phyloP scores from a whole-genome alignment of 1,140 invertebrate species.

The Heliconius himera region DNA sequence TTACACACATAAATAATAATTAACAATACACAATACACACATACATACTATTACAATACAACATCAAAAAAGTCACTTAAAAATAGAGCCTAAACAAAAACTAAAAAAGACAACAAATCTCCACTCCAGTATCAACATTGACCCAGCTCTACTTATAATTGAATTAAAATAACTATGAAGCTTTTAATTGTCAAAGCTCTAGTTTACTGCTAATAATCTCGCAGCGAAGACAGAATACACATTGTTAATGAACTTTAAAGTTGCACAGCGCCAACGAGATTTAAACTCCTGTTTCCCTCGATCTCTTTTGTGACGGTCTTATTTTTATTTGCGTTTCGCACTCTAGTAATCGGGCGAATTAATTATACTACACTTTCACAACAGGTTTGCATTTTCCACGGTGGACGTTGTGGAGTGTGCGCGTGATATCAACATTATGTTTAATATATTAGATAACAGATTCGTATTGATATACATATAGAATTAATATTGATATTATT shows the following conservation, averaged over 20 bases:
- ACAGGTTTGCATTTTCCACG: conserved; percentile 27
- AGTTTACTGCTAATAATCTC: conserved; percentile 3
- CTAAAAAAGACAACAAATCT: not conserved
- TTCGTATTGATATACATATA: too few species aligned
- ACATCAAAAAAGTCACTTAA: not conserved
- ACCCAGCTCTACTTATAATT: not conserved
- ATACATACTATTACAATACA: not conserved
- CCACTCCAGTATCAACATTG: not conserved
- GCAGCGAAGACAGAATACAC: conserved; percentile 6
- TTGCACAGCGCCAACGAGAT: not conserved
- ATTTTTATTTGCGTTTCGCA: conserved; percentile 30
- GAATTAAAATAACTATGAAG: conserved; percentile 7
- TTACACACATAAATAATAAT: too few species aligned
- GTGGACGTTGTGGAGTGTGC: not conserved
- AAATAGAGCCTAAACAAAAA: not conserved
- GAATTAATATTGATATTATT: too few species aligned
- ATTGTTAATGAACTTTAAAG: conserved; percentile 9
- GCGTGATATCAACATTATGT: conserved; percentile 18
- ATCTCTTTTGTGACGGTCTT: conserved; percentile 12
- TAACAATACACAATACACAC: too few species aligned
- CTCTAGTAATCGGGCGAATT: conserved; percentile 28
- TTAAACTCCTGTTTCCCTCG: not conserved
- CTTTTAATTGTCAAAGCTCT: conserved; percentile 7
- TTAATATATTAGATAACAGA: not conserved
- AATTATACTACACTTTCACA: conserved; percentile 30